Evolutionary conservation across 2,797 vertebrate genomes (phyloP), one percentile per base, ranked within the genome.

Genomic region (Danio kyathit): DNA sequence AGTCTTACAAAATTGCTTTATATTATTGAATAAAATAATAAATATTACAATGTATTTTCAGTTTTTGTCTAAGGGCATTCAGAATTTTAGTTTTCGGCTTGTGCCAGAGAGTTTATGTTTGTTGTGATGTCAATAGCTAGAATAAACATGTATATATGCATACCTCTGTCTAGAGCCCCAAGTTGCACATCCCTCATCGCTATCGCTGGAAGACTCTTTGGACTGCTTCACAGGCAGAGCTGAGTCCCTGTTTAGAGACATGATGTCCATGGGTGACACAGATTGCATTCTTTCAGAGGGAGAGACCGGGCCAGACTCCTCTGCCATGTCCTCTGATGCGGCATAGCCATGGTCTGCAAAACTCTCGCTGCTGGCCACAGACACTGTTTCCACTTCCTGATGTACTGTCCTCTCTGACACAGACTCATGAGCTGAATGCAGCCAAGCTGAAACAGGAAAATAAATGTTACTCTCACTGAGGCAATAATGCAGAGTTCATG

Each of bases 271-370:
- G 2, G 95, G 95, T 1, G 95, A 96, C 73, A 95, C 93, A 88
- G 95, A 91, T 5, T 94, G 96, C 0, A 94, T 63, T 46, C 90
- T 89, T 83, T 97, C 95, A 7, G 94, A 95, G 0, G 94, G 95
- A 40, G 95, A 96, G 88, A 95, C 85, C 51, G 94, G 88, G 9
- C 94, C 92, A 0, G 90, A 90, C 83, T 94, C 93, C 64, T 95
- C 94, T 7, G 81, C 90, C 84, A 88, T 90, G 77, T 90, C 93
- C 80, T 95, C 94, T 12, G 93, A 94, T 19, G 93, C 90, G 0
- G 91, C 90, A 0, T 93, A 95, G 65, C 93, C 92, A 85, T 94
- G 93, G 86, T 94, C 93, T 0, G 89, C 93, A 70, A 94, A 88
- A 85, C 93, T 94, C 13, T 89, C 91, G 46, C 89, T 92, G 87